phyloP scores from a whole-genome alignment of 2,888 invertebrate species.

The Drosophila anomalata region DNA sequence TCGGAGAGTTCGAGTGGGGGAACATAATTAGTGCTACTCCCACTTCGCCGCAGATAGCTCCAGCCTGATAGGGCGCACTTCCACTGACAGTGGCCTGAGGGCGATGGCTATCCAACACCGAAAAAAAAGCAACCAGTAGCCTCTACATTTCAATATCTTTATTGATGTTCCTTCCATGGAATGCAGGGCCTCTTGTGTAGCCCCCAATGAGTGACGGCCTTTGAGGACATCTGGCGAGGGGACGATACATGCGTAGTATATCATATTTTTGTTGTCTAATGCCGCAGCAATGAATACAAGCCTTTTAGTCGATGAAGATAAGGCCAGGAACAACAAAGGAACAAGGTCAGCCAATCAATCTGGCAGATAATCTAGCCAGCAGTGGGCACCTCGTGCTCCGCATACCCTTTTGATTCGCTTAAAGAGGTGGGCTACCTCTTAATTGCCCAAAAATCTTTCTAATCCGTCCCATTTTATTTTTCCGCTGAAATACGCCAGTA shows the following conservation, averaged over 20 bases:
- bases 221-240: too few relatives aligned
- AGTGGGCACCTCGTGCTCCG: not conserved
- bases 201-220: too few relatives aligned
- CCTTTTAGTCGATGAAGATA: slow-evolving; percentile 26
- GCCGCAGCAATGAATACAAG: not conserved
- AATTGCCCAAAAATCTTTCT: slow-evolving; percentile 5
- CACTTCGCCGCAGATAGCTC: slow-evolving; percentile 1
- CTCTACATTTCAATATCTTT: not conserved
- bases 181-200: not conserved
- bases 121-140: not conserved
- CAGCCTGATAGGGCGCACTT: slow-evolving; percentile 6
- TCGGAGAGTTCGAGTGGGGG: not conserved
- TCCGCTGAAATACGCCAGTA: slow-evolving; percentile 5
- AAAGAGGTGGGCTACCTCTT: too few relatives aligned
- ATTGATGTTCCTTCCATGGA: not conserved
- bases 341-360: slow-evolving; percentile 29
- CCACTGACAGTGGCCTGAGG: not conserved
- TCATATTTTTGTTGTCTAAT: not conserved
- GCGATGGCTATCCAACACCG: not conserved
- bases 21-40: slow-evolving; percentile 16
- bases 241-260: too few relatives aligned
- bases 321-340: slow-evolving; percentile 1
- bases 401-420: not conserved
- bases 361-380: slow-evolving; percentile 15
- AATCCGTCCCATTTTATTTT: slow-evolving; percentile 3